These are phyloP conservation scores for Lytechinus variegatus DNA, from an alignment of 35 echinoderm and acorn worm species.

Conservation along the genomic window DNA sequence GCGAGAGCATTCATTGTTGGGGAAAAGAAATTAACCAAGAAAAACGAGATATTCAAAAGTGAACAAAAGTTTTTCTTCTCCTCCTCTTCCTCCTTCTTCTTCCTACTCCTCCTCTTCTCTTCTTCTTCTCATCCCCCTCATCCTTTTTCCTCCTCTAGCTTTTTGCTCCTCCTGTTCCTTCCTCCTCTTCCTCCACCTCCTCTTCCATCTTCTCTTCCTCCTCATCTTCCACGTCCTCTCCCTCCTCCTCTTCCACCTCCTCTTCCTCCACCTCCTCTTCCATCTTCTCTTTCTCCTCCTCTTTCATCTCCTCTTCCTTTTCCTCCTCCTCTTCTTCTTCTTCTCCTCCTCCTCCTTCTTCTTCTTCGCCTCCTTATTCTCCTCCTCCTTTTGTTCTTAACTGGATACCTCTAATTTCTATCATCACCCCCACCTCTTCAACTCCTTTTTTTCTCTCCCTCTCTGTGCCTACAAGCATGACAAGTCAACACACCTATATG, in stretches of 20 bases:
- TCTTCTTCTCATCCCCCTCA: background rate
- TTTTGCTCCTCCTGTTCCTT: background rate
- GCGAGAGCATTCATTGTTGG: too few species aligned
- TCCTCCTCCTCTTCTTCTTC: background rate
- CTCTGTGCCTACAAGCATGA: too few species aligned
- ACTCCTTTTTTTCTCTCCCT: too few species aligned
- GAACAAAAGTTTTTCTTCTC: background rate
- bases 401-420: too few species aligned
- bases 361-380: background rate
- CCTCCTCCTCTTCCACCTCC: background rate
- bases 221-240: background rate
- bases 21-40: too few species aligned
- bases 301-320: background rate
- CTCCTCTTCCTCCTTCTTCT: background rate
- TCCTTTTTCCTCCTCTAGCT: background rate
- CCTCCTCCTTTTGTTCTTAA: background rate
- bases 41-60: too few species aligned
- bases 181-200: background rate
- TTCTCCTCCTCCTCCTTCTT: background rate
- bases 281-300: background rate
- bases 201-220: background rate
- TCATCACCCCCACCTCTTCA: too few species aligned
- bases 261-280: background rate
- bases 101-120: background rate
- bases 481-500: too few species aligned